phyloP scores from a whole-genome alignment of 2,113 vertebrate genomes.

The Antennarius striatus region DNA sequence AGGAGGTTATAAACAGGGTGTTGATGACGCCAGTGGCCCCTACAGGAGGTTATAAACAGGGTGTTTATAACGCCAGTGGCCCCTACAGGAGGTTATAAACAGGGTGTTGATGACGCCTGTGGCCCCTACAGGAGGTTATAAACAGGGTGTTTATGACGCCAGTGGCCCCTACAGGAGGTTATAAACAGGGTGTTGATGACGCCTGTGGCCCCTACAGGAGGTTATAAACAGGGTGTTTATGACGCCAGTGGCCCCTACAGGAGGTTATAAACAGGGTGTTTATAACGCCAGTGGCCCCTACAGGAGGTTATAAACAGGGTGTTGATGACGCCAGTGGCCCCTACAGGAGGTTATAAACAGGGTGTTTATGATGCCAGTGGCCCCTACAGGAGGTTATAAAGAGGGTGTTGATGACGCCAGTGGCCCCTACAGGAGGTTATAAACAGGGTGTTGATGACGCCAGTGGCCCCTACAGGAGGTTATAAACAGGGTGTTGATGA shows the following conservation, averaged over 20 bases:
- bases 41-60: no score
- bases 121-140: no score
- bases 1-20: no score
- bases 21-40: not conserved
- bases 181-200: not conserved
- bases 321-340: not conserved
- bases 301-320: no score
- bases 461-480: conserved; percentile 2
- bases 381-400: no score
- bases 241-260: conserved; percentile 6
- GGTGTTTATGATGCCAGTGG: not conserved
- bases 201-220: conserved; percentile 7
- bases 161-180: conserved; percentile 3
- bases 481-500: not conserved
- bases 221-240: no score
- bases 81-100: no score
- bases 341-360: no score
- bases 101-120: not conserved
- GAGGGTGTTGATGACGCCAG: not conserved
- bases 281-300: conserved; percentile 3
- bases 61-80: not conserved
- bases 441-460: not conserved
- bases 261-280: no score
- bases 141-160: not conserved
- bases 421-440: conserved; percentile 7